Conservation (phyloP, 2,888 invertebrate genomes). For the Belgica antarctica region DNA sequence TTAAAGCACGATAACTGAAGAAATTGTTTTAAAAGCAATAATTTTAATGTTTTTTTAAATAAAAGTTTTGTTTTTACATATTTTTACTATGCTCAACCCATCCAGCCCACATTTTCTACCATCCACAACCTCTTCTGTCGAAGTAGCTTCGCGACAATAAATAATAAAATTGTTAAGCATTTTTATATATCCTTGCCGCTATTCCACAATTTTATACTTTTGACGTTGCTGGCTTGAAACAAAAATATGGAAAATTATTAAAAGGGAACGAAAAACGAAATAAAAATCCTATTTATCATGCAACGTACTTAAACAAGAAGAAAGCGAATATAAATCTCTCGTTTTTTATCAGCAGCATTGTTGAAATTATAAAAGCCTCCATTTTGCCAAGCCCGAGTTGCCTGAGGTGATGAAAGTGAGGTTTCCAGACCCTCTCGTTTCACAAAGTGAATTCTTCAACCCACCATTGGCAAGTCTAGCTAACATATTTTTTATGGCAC, state of each 20-base stretch:
- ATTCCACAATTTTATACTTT: conserved; percentile 18
- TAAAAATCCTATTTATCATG: conserved; percentile 18
- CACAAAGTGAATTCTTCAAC: background rate
- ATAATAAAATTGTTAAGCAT: conserved; percentile 23
- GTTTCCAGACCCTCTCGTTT: conserved; percentile 4
- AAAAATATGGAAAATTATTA: no score
- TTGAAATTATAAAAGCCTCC: conserved; percentile 28
- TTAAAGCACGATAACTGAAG: no score
- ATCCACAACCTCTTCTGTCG: no score
- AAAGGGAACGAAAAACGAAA: background rate
- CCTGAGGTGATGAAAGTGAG: background rate
- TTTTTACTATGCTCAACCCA: no score
- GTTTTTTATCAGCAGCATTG: conserved; percentile 28
- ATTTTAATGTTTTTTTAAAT: no score
- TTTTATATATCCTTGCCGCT: conserved; percentile 2
- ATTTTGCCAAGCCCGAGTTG: conserved; percentile 19
- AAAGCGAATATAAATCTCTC: conserved; percentile 29
- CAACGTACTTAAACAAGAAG: conserved; percentile 29
- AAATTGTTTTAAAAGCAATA: no score
- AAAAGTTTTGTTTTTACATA: no score
- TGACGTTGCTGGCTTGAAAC: conserved; percentile 4
- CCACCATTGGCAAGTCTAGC: background rate
- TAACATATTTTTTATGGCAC: background rate
- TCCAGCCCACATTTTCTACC: no score
- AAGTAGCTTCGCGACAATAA: conserved; percentile 8